These are phyloP conservation scores for Calliphora vicina DNA, from an alignment of 1,140 invertebrate genomes.

Conservation along the genomic window DNA sequence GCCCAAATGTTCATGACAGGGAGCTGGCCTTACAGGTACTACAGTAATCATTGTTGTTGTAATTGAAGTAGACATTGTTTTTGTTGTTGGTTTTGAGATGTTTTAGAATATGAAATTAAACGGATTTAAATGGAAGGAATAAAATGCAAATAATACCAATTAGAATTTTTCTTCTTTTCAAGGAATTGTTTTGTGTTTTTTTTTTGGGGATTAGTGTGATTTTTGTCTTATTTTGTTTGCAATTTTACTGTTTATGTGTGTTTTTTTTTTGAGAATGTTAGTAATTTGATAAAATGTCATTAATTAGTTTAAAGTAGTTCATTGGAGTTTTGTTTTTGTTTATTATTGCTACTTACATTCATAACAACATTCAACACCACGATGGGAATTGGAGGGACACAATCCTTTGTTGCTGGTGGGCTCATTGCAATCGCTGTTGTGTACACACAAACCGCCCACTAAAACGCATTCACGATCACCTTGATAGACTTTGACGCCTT, in stretches of 20 bases:
- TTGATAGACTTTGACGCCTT: slow-evolving; percentile 55
- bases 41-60: neutral
- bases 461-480: slow-evolving; percentile 56
- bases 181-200: neutral
- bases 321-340: neutral
- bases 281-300: neutral
- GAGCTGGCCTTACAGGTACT: slow-evolving; percentile 59
- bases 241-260: neutral
- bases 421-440: slow-evolving; percentile 50
- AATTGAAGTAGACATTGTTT: too few species aligned
- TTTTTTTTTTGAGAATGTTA: neutral
- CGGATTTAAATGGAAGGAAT: neutral
- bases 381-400: slow-evolving; percentile 53
- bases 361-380: slow-evolving; percentile 62
- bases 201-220: neutral
- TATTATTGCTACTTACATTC: slow-evolving; percentile 54
- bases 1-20: slow-evolving; percentile 52
- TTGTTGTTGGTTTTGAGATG: neutral
- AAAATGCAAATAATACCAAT: slow-evolving; percentile 27
- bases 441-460: slow-evolving; percentile 59
- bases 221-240: neutral
- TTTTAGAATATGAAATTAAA: neutral
- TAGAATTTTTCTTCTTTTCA: neutral
- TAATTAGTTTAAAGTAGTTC: neutral
- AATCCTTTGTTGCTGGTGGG: slow-evolving; percentile 54